Evolutionary conservation across 2,113 vertebrate species (phyloP).

Genomic region (Nesogale talazaci): DNA sequence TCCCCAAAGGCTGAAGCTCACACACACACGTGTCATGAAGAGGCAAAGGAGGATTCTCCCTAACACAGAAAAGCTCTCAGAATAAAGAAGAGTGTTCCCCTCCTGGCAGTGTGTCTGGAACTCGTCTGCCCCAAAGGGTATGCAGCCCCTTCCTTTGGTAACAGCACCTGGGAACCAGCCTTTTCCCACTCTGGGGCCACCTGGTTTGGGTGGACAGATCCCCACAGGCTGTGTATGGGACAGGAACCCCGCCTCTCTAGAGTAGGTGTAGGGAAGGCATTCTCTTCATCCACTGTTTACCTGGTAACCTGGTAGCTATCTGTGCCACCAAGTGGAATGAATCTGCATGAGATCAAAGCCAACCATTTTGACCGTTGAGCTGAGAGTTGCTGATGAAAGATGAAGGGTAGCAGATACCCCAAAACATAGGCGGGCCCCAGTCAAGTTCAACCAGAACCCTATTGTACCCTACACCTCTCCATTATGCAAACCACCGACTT

Average conservation of each 20-base stretch:
- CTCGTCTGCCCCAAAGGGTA: background rate
- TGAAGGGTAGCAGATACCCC: background rate
- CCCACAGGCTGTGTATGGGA: background rate
- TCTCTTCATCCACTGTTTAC: too few species aligned
- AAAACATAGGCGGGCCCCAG: rapidly evolving
- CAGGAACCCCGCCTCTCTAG: background rate
- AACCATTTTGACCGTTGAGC: background rate
- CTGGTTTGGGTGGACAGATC: background rate
- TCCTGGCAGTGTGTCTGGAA: background rate
- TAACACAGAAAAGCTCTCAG: background rate
- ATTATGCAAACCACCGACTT: background rate
- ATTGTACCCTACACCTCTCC: background rate
- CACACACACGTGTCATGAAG: background rate
- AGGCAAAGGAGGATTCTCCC: background rate
- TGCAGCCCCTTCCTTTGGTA: background rate
- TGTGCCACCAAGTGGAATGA: rapidly evolving
- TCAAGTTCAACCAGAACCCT: background rate
- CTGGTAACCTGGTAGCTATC: background rate
- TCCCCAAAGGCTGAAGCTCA: background rate
- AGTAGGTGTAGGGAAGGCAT: rapidly evolving
- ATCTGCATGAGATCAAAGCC: background rate
- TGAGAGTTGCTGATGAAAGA: background rate
- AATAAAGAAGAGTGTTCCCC: background rate
- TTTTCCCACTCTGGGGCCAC: background rate
- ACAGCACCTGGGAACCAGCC: background rate